Percentiles rank a stretch among this genome's conserved stretches.
Conservation (phyloP, 2,113 vertebrate species). For the Chloropsis cyanopogon region DNA sequence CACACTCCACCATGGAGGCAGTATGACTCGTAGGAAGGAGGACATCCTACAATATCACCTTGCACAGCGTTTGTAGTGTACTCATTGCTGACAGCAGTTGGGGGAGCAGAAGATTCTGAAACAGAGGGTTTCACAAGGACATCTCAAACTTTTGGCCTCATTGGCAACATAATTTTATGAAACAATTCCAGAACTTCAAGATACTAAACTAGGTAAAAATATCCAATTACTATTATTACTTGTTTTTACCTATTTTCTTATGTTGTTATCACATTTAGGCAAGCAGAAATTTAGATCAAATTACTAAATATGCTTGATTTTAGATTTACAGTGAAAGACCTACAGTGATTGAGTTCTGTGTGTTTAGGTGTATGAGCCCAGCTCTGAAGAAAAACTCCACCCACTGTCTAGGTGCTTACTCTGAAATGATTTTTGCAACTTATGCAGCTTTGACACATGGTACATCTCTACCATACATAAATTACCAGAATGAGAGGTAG, state of each 20-base stretch:
- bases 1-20: slow-evolving; percentile 87
- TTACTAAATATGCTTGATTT: not conserved
- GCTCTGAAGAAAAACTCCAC: not conserved
- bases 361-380: not conserved
- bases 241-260: not conserved
- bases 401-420: not conserved
- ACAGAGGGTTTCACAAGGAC: slow-evolving; percentile 20
- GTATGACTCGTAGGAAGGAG: slow-evolving; percentile 78
- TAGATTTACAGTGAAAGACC: not conserved
- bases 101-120: slow-evolving; percentile 52
- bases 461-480: not conserved
- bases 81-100: slow-evolving; percentile 40
- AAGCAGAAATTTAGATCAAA: not conserved
- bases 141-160: not conserved
- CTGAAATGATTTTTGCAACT: not conserved
- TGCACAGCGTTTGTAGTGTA: slow-evolving; percentile 30
- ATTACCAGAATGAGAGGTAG: not conserved
- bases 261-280: not conserved
- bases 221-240: not conserved
- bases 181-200: not conserved
- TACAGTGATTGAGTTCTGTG: not conserved
- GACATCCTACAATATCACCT: slow-evolving; percentile 70
- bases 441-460: not conserved
- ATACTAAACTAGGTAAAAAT: not conserved
- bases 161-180: not conserved